Percentiles rank a stretch among this genome's conserved stretches.
Conservation (phyloP, 1,140 invertebrate species). For the Holotrichia oblita region DNA sequence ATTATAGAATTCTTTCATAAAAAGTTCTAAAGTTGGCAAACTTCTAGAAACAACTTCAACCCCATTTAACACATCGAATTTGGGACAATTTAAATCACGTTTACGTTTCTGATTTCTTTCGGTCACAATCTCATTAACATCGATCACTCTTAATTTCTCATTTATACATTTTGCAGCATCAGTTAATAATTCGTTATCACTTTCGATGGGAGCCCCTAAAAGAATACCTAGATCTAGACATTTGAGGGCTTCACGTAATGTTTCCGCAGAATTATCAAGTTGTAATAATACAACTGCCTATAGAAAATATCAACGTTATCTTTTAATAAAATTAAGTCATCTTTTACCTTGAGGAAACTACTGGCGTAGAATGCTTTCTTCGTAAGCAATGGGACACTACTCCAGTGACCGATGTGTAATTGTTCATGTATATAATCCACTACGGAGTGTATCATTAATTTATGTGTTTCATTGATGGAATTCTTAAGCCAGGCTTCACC, state of each 20-base stretch:
- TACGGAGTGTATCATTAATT: slow-evolving; percentile 54
- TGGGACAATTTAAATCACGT: background rate
- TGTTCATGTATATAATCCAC: slow-evolving; percentile 58
- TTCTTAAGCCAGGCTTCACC: background rate
- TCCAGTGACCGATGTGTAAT: slow-evolving; percentile 63
- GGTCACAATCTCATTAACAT: background rate
- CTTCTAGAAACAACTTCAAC: slow-evolving; percentile 57
- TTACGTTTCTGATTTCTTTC: background rate
- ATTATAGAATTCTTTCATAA: slow-evolving; percentile 69
- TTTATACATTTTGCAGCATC: slow-evolving; percentile 63
- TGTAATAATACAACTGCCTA: slow-evolving; percentile 27
- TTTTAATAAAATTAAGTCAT: slow-evolving; percentile 43
- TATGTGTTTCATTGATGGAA: background rate
- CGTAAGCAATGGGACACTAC: slow-evolving; percentile 63
- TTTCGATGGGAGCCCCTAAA: slow-evolving; percentile 75
- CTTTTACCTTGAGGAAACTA: slow-evolving; percentile 59
- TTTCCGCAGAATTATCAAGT: background rate
- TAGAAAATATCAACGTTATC: background rate
- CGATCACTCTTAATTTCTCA: slow-evolving; percentile 40
- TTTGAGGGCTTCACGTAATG: slow-evolving; percentile 62
- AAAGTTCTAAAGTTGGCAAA: slow-evolving; percentile 72
- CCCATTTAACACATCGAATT: slow-evolving; percentile 45
- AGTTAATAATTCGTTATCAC: slow-evolving; percentile 64
- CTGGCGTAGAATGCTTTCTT: slow-evolving; percentile 58
- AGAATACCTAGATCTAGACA: slow-evolving; percentile 84